A percentile compares a stretch with the other conserved stretches of the same genome.
Evolutionary conservation across 2,797 vertebrate species (phyloP).

Genomic region (Myotis pilosus): DNA sequence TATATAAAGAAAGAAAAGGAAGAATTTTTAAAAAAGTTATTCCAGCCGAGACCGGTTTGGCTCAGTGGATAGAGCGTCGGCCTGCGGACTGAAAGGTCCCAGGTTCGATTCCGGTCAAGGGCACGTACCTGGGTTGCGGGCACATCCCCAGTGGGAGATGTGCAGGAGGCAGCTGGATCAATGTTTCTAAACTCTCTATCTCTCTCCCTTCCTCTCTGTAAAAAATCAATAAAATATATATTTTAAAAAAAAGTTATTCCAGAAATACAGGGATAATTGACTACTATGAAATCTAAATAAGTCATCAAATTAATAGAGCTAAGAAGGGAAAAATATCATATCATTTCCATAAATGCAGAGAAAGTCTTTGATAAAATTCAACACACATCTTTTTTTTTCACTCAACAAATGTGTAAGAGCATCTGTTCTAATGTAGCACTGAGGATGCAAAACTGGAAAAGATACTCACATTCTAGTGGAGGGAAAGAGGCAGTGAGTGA

Average conservation of each 20-base stretch:
- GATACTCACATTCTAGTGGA: not conserved
- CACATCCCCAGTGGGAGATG: no score
- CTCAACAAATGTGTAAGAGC: constrained; percentile 63
- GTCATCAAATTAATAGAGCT: not conserved
- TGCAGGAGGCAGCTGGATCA: no score
- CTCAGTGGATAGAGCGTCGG: no score
- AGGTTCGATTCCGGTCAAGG: no score
- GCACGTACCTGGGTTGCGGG: no score
- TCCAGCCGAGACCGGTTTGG: not conserved
- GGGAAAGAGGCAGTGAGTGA: not conserved
- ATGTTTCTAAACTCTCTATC: no score
- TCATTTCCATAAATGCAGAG: constrained; percentile 32
- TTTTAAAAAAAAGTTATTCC: no score
- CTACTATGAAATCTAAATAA: constrained; percentile 13
- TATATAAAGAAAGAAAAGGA: not conserved
- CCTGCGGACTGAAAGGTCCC: no score
- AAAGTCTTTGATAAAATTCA: constrained; percentile 53
- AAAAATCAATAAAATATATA: no score
- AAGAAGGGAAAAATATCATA: constrained; percentile 11
- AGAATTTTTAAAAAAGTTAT: not conserved
- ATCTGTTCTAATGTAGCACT: constrained; percentile 27
- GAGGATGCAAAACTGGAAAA: not conserved
- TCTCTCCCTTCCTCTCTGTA: no score
- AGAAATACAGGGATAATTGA: not conserved
- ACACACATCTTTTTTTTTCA: constrained; percentile 55